Evolutionary conservation across 1,140 invertebrate genomes (phyloP), one percentile per base, ranked within the genome.

Genomic region (Littorina saxatilis): DNA sequence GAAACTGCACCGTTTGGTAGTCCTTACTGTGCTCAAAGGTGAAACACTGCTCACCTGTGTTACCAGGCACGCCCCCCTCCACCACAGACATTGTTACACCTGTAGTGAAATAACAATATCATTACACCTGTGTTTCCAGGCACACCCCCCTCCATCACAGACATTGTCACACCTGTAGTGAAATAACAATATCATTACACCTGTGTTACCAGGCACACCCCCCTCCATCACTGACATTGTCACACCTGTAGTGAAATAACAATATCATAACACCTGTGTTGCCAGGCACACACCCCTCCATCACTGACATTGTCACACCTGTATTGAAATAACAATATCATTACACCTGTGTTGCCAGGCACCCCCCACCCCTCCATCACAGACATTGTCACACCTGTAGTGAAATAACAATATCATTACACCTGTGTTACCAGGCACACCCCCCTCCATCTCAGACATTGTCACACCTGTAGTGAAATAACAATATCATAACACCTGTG

Each of bases 11-110:
- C 87, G 95, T 93, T 89, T 95, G 95, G 91, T 98, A 98, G 27
- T 95, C 93, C 39, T 93, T 90, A 90, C 93, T 96, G 86, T 98
- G 97, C 83, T 96, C 96, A 91, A 95, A 98, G 9, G 94, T 93
- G 90, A 98, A 98, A 91, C 95, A 95, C 58, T 94, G 94, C 70
- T 92, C 88, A 23, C 91, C 93, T 84, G 92, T 83, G 7, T 15
- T 32, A n/a, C 15, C 75, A 3, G n/a, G 11, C 37, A 4, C 55
- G 35, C 75, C 39, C 50, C 85, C 93, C 80, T 94, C 93, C 63
- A 95, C 88, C 61, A 95, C 84, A 72, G 92, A 94, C 96, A 98
- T 97, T 0, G 95, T 95, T 52, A 97, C 91, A 66, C 96, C 94
- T 93, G 81, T 15, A 84, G 82, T n/a, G n/a, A n/a, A n/a, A n/a